phyloP scores from a whole-genome alignment of 2,888 invertebrate species.

The Drosophila leonis region DNA sequence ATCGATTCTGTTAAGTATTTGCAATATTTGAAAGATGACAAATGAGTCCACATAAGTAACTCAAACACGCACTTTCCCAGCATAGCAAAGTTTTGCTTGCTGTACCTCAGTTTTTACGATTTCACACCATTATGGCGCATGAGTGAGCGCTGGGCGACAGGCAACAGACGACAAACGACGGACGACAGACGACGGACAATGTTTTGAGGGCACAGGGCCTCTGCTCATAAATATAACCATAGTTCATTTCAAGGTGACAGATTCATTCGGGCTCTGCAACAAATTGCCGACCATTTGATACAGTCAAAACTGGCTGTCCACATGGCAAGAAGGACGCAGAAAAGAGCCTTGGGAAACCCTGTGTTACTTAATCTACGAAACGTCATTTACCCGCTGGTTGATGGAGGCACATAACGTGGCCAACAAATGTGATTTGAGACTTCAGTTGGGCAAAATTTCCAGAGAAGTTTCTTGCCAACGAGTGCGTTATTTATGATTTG shows the following conservation, averaged over 20 bases:
- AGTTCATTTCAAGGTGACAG: slow-evolving; percentile 76
- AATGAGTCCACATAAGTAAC: slow-evolving; percentile 64
- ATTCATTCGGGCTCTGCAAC: slow-evolving; percentile 70
- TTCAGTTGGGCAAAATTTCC: slow-evolving; percentile 15
- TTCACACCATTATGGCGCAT: slow-evolving; percentile 53
- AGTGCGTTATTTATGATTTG: slow-evolving; percentile 38
- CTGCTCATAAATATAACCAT: slow-evolving; percentile 52
- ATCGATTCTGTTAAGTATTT: slow-evolving; percentile 58
- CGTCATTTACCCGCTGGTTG: slow-evolving; percentile 39
- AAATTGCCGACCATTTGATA: slow-evolving; percentile 74
- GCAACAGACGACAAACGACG: not conserved
- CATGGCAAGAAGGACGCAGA: not conserved
- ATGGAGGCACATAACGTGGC: slow-evolving; percentile 48
- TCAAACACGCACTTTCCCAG: slow-evolving; percentile 32
- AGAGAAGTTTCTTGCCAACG: slow-evolving; percentile 17
- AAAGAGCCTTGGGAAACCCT: slow-evolving; percentile 2
- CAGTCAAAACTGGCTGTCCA: slow-evolving; percentile 56
- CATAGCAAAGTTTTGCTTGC: slow-evolving; percentile 23
- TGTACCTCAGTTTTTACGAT: slow-evolving; percentile 46
- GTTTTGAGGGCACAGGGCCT: slow-evolving; percentile 8
- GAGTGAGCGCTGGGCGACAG: slow-evolving; percentile 29
- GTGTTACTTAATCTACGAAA: slow-evolving; percentile 57
- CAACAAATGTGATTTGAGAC: slow-evolving; percentile 35
- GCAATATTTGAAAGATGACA: slow-evolving; percentile 62
- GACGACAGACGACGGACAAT: not conserved